Conservation (phyloP, 2,888 invertebrate genomes). For the Emmelina monodactyla region DNA sequence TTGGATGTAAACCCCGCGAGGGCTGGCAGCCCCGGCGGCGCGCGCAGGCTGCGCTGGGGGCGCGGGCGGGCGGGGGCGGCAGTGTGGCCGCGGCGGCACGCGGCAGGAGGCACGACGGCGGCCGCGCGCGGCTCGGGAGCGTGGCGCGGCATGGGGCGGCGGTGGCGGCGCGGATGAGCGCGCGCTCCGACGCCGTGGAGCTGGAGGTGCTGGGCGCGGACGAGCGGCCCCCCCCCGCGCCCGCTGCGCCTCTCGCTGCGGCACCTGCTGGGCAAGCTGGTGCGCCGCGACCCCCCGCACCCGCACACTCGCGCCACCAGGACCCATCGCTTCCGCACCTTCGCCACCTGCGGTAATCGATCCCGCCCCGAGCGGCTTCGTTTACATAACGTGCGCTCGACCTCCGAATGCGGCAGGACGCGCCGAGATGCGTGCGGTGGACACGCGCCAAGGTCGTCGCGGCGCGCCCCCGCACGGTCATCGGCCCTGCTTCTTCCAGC, state of each 20-base stretch:
- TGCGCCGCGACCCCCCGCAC: constrained; percentile 58
- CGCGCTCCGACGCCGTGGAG: constrained; percentile 80
- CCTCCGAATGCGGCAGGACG: too few species aligned
- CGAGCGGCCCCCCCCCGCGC: constrained; percentile 79
- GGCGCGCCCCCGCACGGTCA: constrained; percentile 51
- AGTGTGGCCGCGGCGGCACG: constrained; percentile 20
- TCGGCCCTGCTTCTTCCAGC: constrained; percentile 48
- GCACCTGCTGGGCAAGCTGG: constrained; percentile 70
- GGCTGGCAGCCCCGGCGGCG: too few species aligned
- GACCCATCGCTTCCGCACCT: constrained; percentile 65
- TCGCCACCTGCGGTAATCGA: constrained; percentile 53
- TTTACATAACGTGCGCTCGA: constrained; percentile 22
- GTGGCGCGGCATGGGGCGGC: constrained; percentile 64
- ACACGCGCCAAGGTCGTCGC: too few species aligned
- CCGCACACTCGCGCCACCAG: constrained; percentile 49
- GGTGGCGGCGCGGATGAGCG: constrained; percentile 79
- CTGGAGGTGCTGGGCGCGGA: constrained; percentile 82
- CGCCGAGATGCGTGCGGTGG: too few species aligned
- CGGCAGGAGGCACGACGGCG: constrained; percentile 15
- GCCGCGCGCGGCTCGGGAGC: constrained; percentile 16
- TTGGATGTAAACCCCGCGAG: too few species aligned
- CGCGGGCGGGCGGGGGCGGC: not conserved
- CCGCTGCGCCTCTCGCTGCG: constrained; percentile 73
- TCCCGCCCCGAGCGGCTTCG: constrained; percentile 18
- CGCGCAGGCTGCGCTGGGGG: too few species aligned